Evolutionary conservation across 2,888 invertebrate genomes (phyloP), one percentile per base, ranked within the genome.

Genomic region (Chloromyia formosa): DNA sequence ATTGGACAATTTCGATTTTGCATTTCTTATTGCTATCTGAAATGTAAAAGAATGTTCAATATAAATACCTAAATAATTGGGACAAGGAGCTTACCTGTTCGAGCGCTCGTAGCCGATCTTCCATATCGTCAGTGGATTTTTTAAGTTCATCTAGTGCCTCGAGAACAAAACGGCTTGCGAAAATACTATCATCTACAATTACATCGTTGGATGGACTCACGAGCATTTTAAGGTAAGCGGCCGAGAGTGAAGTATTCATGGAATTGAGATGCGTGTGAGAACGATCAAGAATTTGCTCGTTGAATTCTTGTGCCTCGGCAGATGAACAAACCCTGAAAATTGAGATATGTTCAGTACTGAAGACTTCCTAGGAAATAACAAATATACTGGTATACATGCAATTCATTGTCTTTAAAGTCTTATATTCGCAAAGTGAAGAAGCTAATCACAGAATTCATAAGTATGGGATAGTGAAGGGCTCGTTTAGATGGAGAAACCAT

Each of bases 141-240:
- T 81, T 79, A 1, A 84, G 76, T 62, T 84, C 84, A n/a, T 80
- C 79, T 1, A 85, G 64, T 0, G 85, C 83, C 49, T 84, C 82
- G n/a, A 84, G 53, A 0, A 84, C 83, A 73, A 83, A 83, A 60
- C 82, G 80, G 72, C 85, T 85, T 0, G 84, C 84, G 76, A 82
- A 85, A n/a, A 80, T 79, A 20, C 82, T 84, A 12, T 84, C 84
- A 3, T 83, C 84, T 0, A 85, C 79, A 5, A 84, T 74, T n/a
- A 83, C 79, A 79, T 85, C 85, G 10, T 83, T 82, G 0, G 83
- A 80, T 3, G 82, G 82, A 77, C 79, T 79, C 9, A 84, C 77
- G 73, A 81, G 79, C 23, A 85, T 75, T 77, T 84, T 85, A 62
- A 84, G 82, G 64, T 84, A 81, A 18, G 84, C 82, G 16, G 81